Evolutionary conservation across 1,140 invertebrate genomes (phyloP), one percentile per base, ranked within the genome.

Genomic region (Eumaeus atala): DNA sequence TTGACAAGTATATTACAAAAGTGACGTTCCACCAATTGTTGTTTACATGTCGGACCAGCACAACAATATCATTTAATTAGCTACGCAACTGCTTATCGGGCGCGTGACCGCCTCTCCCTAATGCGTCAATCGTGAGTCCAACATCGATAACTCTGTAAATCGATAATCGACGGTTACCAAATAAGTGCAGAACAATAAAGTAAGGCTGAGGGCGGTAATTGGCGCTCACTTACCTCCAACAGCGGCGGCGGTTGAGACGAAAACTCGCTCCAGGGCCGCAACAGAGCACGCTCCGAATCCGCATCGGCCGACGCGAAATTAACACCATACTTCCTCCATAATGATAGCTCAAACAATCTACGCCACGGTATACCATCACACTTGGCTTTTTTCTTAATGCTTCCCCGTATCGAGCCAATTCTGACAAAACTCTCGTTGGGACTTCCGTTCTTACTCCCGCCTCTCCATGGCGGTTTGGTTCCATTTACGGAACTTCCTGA

Each of bases 261-360:
- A 50, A 83, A 51, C 55, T 86, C 83, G 48, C 54, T 73, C 83
- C 83, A 86, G 37, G 81, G 78, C 33, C 79, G 87, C 56, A 91
- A 71, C 49, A 88, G 70, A 4, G 77, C 74, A 54, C 79, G 73
- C 28, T 84, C 83, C 18, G 66, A 72, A 55, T 81, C 85, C 36
- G 79, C 80, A 49, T 76, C 84, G 62, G 69, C 77, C 44, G 73
- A 66, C 50, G 82, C 73, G 58, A 78, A 87, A 54, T 74, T 81
- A 48, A 85, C 82, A 28, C 78, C 85, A 65, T 59, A 83, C 72
- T 89, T 89, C 65, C 87, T 86, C 64, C 87, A 84, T 37, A 90
- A 67, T 21, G 90, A 89, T 61, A 90, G 79, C 57, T 90, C 90
- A 54, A 90, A 82, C 38, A 91, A 67, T 59, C 87, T 84, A 35